Percentiles rank a stretch among this genome's conserved stretches.
Evolutionary conservation across 1,140 invertebrate species (phyloP).

Genomic region (Lasioglossum albipes): DNA sequence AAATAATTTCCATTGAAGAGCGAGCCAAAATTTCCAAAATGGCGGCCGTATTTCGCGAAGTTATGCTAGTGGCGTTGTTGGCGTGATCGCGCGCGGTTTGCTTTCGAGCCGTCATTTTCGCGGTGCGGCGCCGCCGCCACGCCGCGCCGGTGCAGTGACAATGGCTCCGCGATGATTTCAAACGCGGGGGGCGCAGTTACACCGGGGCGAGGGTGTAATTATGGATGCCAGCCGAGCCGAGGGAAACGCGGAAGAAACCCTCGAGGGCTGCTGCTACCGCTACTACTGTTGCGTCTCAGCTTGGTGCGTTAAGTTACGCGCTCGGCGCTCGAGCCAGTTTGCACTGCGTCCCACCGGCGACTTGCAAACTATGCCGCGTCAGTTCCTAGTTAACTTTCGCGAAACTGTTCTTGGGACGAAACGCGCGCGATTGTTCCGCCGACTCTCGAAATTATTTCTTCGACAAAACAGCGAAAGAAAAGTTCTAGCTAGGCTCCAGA

Average conservation of each 20-base stretch:
- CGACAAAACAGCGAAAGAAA: too few relatives aligned
- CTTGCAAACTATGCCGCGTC: not conserved
- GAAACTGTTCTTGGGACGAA: not conserved
- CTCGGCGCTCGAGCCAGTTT: too few relatives aligned
- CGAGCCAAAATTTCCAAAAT: not conserved
- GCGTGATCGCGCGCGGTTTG: slow-evolving; percentile 17
- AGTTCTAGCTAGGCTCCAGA: too few relatives aligned
- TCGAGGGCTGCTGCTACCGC: not conserved
- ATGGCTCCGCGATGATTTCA: slow-evolving; percentile 8
- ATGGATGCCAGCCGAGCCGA: slow-evolving; percentile 17
- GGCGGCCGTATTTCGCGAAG: not conserved
- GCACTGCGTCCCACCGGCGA: too few relatives aligned
- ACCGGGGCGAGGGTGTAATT: slow-evolving; percentile 11
- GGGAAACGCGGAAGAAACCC: too few relatives aligned
- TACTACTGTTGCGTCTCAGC: not conserved
- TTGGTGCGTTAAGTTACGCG: not conserved
- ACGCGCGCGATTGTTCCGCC: not conserved
- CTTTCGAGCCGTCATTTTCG: slow-evolving; percentile 13
- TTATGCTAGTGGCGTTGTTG: not conserved
- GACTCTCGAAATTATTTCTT: not conserved
- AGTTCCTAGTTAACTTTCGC: not conserved
- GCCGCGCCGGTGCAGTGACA: slow-evolving; percentile 9
- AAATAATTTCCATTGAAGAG: too few relatives aligned
- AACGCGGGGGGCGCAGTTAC: slow-evolving; percentile 12
- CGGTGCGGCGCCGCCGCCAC: not conserved